A percentile compares a stretch with the other conserved stretches of the same genome.
Conservation (phyloP, 2,888 invertebrate genomes). For the Drosophila niveifrons region DNA sequence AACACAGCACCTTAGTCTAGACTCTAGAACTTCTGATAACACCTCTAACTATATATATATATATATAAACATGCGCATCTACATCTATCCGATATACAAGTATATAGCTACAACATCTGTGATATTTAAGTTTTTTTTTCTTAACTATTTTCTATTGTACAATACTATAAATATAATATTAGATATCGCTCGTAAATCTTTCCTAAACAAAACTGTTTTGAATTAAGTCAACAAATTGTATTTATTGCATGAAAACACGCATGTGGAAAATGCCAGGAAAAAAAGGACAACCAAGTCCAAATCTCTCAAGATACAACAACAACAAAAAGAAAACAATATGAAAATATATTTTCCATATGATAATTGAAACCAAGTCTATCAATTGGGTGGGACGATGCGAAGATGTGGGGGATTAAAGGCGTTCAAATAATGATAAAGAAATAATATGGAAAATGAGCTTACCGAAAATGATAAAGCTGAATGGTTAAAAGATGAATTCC, state of each 20-base stretch:
- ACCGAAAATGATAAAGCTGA: neutral
- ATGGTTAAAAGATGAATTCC: neutral
- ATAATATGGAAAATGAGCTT: neutral
- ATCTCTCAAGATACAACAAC: conserved; percentile 28
- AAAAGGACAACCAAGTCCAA: conserved; percentile 17
- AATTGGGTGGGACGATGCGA: neutral
- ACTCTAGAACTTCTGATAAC: conserved; percentile 25
- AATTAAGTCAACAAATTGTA: conserved; percentile 57
- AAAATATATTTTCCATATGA: conserved; percentile 35
- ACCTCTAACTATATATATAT: conserved; percentile 46
- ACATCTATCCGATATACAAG: conserved; percentile 29
- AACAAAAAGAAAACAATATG: conserved; percentile 6
- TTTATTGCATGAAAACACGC: conserved; percentile 63
- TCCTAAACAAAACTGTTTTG: conserved; percentile 41
- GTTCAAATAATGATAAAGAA: neutral
- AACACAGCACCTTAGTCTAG: conserved; percentile 35
- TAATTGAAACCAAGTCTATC: conserved; percentile 17
- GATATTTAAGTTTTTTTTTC: conserved; percentile 84
- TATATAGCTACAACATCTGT: conserved; percentile 78
- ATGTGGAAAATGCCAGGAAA: conserved; percentile 10
- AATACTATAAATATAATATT: conserved; percentile 50
- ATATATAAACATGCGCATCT: conserved; percentile 28
- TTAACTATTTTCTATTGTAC: conserved; percentile 60
- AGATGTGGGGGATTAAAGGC: neutral
- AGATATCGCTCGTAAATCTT: conserved; percentile 36